phyloP scores from a whole-genome alignment of 2,888 invertebrate genomes.

The Colletes collaris region DNA sequence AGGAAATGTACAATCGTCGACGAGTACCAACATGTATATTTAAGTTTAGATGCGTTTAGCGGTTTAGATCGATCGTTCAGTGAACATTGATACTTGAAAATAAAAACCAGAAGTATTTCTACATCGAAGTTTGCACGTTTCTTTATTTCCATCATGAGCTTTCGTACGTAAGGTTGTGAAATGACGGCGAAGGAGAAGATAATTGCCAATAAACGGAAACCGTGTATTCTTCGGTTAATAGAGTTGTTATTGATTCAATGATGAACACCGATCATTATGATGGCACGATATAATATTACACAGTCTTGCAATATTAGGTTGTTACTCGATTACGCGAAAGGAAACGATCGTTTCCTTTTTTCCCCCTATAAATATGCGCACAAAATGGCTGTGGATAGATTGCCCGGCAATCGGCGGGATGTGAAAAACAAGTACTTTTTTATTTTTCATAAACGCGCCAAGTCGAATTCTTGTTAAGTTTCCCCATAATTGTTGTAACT shows the following conservation, averaged over 20 bases:
- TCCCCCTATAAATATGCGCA: not conserved
- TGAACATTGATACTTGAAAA: not conserved
- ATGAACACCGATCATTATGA: conserved; percentile 14
- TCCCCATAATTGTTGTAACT: not conserved
- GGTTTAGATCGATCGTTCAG: not conserved
- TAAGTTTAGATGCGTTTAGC: not conserved
- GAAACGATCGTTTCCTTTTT: not conserved
- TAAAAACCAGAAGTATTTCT: not conserved
- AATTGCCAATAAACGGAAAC: too few species aligned
- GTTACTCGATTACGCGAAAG: not conserved
- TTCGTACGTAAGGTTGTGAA: too few species aligned
- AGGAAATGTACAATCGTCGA: not conserved
- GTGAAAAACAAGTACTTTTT: too few species aligned
- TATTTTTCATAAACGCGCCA: not conserved
- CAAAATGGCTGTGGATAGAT: not conserved
- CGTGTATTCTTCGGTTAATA: too few species aligned
- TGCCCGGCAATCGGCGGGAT: not conserved
- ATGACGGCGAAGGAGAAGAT: too few species aligned
- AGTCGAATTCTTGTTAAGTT: not conserved
- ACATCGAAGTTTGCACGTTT: not conserved
- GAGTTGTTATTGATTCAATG: conserved; percentile 12
- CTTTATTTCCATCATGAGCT: too few species aligned
- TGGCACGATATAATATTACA: conserved; percentile 34
- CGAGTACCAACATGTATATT: not conserved
- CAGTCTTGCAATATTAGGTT: conserved; percentile 4